Conservation (phyloP, 2,888 invertebrate species). For the Conops quadrifasciatus region DNA sequence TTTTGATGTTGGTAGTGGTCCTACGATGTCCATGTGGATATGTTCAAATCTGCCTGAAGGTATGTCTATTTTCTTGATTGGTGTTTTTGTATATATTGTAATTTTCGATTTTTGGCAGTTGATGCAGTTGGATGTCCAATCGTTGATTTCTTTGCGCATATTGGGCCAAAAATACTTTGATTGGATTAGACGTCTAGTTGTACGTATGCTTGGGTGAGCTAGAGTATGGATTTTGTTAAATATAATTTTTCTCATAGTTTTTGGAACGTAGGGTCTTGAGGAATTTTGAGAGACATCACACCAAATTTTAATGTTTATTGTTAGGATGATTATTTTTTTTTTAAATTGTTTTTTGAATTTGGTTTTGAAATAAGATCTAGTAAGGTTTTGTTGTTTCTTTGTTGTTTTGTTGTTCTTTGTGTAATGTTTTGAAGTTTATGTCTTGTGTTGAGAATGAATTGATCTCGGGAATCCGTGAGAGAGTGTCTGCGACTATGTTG, state of each 20-base stretch:
- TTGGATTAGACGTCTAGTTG: constrained; percentile 44
- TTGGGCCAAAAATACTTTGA: constrained; percentile 49
- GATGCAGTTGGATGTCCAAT: constrained; percentile 52
- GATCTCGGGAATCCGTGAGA: constrained; percentile 24
- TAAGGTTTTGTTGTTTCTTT: too few relatives aligned
- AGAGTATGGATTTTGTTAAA: too few relatives aligned
- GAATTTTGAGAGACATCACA: constrained; percentile 8
- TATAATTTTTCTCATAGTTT: constrained; percentile 32
- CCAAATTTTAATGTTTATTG: constrained; percentile 12
- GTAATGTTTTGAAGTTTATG: background rate
- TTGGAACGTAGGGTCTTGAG: constrained; percentile 45
- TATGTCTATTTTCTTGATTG: constrained; percentile 43
- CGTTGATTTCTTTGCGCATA: constrained; percentile 47
- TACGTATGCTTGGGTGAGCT: constrained; percentile 42
- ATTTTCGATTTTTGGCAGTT: constrained; percentile 54
- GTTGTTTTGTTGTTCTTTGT: too few relatives aligned
- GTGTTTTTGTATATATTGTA: constrained; percentile 46
- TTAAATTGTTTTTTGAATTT: constrained; percentile 14
- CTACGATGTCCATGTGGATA: constrained; percentile 56
- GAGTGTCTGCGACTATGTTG: constrained; percentile 35
- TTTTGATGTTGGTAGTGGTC: constrained; percentile 50
- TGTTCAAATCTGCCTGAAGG: constrained; percentile 53
- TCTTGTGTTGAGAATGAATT: background rate
- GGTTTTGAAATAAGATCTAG: constrained; percentile 12
- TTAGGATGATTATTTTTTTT: constrained; percentile 14